Evolutionary conservation across 1,140 invertebrate species (phyloP).

Genomic region (Dolichoris vasculosae): DNA sequence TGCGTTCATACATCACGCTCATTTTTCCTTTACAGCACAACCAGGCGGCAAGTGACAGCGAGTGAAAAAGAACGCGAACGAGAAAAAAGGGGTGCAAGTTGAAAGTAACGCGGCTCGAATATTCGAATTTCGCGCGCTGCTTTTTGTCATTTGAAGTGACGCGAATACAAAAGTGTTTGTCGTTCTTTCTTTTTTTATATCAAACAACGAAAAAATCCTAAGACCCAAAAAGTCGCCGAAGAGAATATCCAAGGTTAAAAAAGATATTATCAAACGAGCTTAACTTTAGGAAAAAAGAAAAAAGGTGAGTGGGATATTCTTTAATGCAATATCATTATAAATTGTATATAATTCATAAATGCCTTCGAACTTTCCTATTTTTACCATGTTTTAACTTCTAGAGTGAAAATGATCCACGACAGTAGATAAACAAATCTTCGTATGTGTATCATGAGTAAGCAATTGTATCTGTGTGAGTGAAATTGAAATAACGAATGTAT

Average conservation of each 20-base stretch:
- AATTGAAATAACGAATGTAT: background rate
- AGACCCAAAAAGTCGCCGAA: background rate
- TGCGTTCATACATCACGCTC: background rate
- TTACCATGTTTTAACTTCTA: background rate
- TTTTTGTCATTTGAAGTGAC: constrained; percentile 15
- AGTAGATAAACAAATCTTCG: background rate
- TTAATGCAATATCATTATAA: background rate
- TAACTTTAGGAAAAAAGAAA: no score
- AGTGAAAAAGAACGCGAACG: background rate
- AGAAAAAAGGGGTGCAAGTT: constrained; percentile 7
- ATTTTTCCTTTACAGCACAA: background rate
- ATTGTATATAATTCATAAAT: background rate
- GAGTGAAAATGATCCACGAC: background rate
- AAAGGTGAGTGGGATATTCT: background rate
- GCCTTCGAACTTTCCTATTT: background rate
- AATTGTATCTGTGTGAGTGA: background rate
- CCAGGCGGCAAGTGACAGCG: background rate
- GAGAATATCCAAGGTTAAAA: background rate
- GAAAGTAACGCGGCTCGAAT: constrained; percentile 32
- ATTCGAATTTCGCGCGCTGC: constrained; percentile 40
- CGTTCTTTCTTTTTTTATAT: background rate
- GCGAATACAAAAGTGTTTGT: constrained; percentile 7
- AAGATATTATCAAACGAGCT: background rate
- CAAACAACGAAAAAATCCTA: background rate
- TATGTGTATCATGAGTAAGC: no score